Base-by-base conservation (phyloP, 2,888 invertebrate genomes). In the Caenorhabditis drosophilae region DNA sequence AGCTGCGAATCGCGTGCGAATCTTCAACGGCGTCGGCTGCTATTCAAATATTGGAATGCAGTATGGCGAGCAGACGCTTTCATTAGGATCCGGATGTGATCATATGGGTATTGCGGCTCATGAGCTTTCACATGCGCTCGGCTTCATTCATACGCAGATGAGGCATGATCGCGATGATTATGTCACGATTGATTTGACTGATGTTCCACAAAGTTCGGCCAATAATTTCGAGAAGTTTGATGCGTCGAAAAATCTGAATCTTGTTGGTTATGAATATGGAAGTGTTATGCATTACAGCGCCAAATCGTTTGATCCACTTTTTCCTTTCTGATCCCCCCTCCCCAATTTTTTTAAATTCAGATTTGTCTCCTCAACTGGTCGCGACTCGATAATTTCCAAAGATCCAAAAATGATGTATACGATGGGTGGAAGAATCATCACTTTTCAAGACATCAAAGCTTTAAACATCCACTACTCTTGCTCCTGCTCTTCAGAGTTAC, bases 131-230 rank as follows among this genome's bases (percentile, higher is more conserved):
- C 71, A 71, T 27, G 57, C 62, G 12, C 47, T 71, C 1, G 71
- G 71, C 0, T 50, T 68, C 26, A 68, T 64, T 42, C 71, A 71
- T 34, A 52, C 62, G 3, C 71, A 71, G 50, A 71, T 71, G 71
- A 56, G 72, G 44, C 63, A 45, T 22, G 72, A 72, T 45, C 56
- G 72, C 11, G 69, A 72, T 34, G 25, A 34, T 4, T 69, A 58
- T 38, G 68, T 72, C 9, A 67, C 69, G 1, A 53, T 72, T 18
- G 72, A 72, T 26, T 20, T 69, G 40, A 60, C 63, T 1, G 63
- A 67, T 42, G 68, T 72, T 9, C 45, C 56, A 4, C 20, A 16
- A 1, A 34, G 41, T 11, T 53, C 35, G 42, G 46, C 61, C 16
- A 12, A 15, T 7, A 64, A 64, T 36, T 64, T 64, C 22, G 44